Evolutionary conservation across 37 sponge, comb jelly and placozoan species (phyloP), one percentile per base, ranked within the genome.

Genomic region (Geodia barretti): DNA sequence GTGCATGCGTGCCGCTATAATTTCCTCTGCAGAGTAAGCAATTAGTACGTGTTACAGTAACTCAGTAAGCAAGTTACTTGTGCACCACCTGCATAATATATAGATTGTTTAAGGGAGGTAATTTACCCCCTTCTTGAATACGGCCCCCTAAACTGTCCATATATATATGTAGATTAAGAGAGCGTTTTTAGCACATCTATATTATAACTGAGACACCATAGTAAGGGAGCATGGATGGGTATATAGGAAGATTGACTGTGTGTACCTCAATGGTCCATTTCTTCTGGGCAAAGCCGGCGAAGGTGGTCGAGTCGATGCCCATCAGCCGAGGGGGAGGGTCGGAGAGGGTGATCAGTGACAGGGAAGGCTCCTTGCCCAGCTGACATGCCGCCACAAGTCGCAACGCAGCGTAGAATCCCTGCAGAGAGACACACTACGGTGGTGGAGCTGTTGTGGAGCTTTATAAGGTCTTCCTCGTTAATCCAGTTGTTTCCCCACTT

Each of bases 351-450:
- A 87, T 73, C 64, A 73, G 86, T 37, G 72, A 29, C 3, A 91
- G 42, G 24, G 83, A 41, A 4, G 92, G 87, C 30, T 91, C 92
- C 60, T 83, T 82, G 43, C 92, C 92, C 42, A 7, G 37, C 79
- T 91, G 92, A 83, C 92, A 83, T 28, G 73, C 87, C n/a, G 88
- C 83, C 42, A 91, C 87, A 14, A 91, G 84, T 0, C 84, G 68
- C 25, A 91, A 65, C 0, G 92, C 92, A 2, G 72, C 64, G 70
- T 78, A 91, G 70, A 91, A 79, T 2, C 86, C 90, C 73, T 85
- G 64, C 0, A n/a, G n/a, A n/a, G n/a, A n/a, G n/a, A n/a, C n/a
- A 58, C 60, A 58, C 60, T 20, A 19, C 17, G 60, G 26, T 9
- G 64, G 64, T 62, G 9, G 3, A 28, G n/a, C n/a, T n/a, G n/a